Conservation (phyloP, 2,888 invertebrate genomes). For the Gari tellinella region DNA sequence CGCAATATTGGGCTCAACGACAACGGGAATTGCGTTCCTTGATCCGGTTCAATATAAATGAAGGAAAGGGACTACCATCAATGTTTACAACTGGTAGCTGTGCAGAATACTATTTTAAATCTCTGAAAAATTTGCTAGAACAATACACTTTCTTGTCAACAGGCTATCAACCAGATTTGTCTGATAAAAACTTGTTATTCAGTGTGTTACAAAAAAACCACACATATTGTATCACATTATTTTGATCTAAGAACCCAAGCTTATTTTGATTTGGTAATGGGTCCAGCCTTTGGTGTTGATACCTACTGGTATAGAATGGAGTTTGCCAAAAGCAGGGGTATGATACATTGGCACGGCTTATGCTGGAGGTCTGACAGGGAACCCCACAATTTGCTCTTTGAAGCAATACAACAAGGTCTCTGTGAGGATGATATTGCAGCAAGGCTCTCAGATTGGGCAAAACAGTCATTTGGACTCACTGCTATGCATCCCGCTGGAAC, state of each 20-base stretch:
- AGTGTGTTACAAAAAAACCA: conserved; percentile 34
- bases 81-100: conserved; percentile 23
- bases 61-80: conserved; percentile 36
- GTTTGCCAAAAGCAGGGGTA: conserved; percentile 61
- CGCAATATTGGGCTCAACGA: conserved; percentile 9
- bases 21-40: conserved; percentile 4
- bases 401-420: conserved; percentile 37
- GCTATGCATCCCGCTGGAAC: conserved; percentile 54
- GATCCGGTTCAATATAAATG: conserved; percentile 5
- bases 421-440: conserved; percentile 3
- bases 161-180: no score
- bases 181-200: conserved; percentile 18
- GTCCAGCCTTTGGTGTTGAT: conserved; percentile 47
- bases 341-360: conserved; percentile 67
- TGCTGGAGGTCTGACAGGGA: conserved; percentile 59
- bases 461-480: conserved; percentile 18
- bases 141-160: conserved; percentile 8
- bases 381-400: conserved; percentile 49
- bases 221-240: conserved; percentile 50
- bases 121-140: conserved; percentile 24
- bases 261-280: conserved; percentile 48
- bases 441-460: conserved; percentile 14
- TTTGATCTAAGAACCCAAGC: conserved; percentile 48
- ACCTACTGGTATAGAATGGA: conserved; percentile 58
- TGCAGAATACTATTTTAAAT: conserved; percentile 41